Base-by-base conservation (phyloP, 1,140 invertebrate genomes). In the Trichomalopsis sarcophagae region DNA sequence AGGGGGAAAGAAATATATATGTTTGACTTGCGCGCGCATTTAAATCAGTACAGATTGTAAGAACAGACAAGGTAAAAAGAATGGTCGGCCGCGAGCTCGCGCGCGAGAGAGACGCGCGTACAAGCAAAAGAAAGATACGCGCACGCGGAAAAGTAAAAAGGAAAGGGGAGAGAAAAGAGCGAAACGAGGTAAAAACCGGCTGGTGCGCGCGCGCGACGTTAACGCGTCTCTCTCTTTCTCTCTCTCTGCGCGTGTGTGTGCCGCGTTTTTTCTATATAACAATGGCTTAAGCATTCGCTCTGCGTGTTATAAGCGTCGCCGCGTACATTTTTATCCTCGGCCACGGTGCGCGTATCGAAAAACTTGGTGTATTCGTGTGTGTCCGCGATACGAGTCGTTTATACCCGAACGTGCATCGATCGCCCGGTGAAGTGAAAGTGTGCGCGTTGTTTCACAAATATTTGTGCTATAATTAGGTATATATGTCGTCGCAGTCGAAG, bases 1-100 rank as follows among this genome's bases (percentile, higher is more conserved):
- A 17, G 62, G n/a, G 11, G 23, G 14, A 73, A 36, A 68, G 44
- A 69, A 77, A 81, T 36, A 36, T 69, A 73, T 73, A n/a, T 69
- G 79, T 85, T 81, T 85, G 73, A 85, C 79, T 81, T 71, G 73
- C 4, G 55, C 50, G 73, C 44, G 76, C 75, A 36, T 81, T 82
- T 82, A 69, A 82, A 81, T 81, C 84, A 77, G 74, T 36, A 76
- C 74, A 82, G 74, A 85, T 81, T 44, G 74, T 78, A 73, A 82
- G 36, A 80, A 71, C 21, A 69, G 71, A 30, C 69, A 27, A 40
- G n/a, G 44, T 2, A 44, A 79, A 75, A 74, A 30, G 66, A 62
- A 79, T 11, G 40, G 23, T 55, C 50, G 21, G 33, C 30, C 2
- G 33, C 17, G 50, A 23, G 40, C 10, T 55, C 50, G 21, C n/a